Conservation (phyloP, 1,140 invertebrate genomes). For the Dysdera silvatica region DNA sequence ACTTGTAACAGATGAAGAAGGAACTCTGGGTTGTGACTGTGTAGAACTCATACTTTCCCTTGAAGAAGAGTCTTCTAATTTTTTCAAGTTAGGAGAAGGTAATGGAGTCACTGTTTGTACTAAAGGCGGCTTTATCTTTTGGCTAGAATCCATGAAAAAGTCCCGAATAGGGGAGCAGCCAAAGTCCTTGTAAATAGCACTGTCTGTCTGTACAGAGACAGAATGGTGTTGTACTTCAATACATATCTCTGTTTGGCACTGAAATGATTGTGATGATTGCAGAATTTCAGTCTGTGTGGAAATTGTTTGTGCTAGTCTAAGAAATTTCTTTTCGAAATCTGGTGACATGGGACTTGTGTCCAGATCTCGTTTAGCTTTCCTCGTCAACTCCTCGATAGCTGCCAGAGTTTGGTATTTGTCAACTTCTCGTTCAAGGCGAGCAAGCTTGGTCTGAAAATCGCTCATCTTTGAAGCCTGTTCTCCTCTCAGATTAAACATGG, state of each 20-base stretch:
- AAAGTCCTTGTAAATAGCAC: not conserved
- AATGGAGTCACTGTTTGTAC: conserved; percentile 19
- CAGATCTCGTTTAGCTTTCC: conserved; percentile 27
- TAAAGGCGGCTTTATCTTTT: conserved; percentile 14
- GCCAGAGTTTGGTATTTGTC: conserved; percentile 44
- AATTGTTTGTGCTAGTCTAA: conserved; percentile 13
- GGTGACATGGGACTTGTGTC: conserved; percentile 22
- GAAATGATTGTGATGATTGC: not conserved
- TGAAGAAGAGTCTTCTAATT: not conserved
- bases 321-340: conserved; percentile 2
- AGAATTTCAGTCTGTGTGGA: not conserved
- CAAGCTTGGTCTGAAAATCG: conserved; percentile 42
- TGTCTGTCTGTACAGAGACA: conserved; percentile 6
- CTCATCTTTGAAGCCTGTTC: conserved; percentile 43
- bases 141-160: conserved; percentile 2
- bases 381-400: conserved; percentile 36
- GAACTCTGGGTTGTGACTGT: too few relatives aligned
- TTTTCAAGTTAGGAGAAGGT: not conserved
- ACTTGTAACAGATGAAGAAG: not conserved
- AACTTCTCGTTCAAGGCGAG: conserved; percentile 43
- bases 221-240: not conserved
- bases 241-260: conserved; percentile 18
- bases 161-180: conserved; percentile 22
- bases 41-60: too few relatives aligned
- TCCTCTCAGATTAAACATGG: conserved; percentile 36